Evolutionary conservation across 2,113 vertebrate genomes (phyloP).

Genomic region (Heterocephalus glaber): DNA sequence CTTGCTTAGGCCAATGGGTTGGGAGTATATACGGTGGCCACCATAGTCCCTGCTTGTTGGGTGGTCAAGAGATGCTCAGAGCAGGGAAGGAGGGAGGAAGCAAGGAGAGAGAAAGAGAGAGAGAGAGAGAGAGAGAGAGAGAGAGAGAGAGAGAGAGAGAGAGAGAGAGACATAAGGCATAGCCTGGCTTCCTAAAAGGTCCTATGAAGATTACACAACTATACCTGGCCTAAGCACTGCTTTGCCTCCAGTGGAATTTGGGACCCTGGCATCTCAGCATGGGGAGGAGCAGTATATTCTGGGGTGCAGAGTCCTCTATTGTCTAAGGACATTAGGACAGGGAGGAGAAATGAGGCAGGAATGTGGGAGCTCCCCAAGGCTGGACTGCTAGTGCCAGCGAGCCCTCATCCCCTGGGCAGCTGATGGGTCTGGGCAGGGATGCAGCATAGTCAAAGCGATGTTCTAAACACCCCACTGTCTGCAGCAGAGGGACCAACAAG

Average conservation of each 20-base stretch:
- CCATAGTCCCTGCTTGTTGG: too few species aligned
- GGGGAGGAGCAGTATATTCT: too few species aligned
- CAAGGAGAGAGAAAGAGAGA: too few species aligned
- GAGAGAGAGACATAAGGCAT: too few species aligned
- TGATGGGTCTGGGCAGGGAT: not conserved
- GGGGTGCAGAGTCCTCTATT: not conserved
- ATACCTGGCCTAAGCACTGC: too few species aligned
- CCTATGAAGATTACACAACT: too few species aligned
- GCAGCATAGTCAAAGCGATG: accelerated
- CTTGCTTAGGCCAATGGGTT: not conserved
- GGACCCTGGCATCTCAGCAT: too few species aligned
- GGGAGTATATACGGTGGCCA: not conserved
- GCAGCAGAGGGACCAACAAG: accelerated
- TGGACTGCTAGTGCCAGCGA: not conserved
- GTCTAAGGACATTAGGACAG: not conserved
- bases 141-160: not conserved
- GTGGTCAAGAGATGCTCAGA: not conserved
- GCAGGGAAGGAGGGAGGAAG: too few species aligned
- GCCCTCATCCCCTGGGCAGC: not conserved
- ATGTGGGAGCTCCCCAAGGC: too few species aligned
- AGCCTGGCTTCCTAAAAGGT: too few species aligned
- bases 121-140: not conserved
- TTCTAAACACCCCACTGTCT: not conserved
- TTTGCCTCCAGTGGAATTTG: too few species aligned
- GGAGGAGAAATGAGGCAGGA: not conserved